Conservation (phyloP, 2,888 invertebrate species). For the Pammene fasciana region DNA sequence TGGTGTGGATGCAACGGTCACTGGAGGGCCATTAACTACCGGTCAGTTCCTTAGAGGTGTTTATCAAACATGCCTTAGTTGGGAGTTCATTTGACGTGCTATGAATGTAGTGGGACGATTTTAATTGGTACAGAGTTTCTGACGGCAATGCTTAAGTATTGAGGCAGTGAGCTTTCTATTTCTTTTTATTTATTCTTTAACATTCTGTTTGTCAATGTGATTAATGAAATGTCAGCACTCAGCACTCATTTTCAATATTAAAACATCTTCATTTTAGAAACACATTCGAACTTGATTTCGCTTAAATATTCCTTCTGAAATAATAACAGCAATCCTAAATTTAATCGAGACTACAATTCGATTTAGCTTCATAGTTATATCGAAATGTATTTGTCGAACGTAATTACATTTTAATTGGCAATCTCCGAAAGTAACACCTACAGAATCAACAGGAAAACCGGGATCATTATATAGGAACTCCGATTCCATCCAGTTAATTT, state of each 20-base stretch:
- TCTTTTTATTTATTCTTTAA: not conserved
- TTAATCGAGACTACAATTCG: conserved; percentile 11
- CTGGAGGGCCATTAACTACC: conserved; percentile 75
- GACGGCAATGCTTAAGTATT: conserved; percentile 12
- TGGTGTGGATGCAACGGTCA: not conserved
- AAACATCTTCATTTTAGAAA: not conserved
- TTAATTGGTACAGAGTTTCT: conserved; percentile 33
- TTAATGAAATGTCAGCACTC: not conserved
- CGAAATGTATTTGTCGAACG: not conserved
- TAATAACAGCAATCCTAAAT: conserved; percentile 8
- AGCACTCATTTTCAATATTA: not conserved
- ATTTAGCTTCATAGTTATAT: conserved; percentile 15
- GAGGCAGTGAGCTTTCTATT: not conserved
- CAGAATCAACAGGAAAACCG: conserved; percentile 31
- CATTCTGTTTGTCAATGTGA: too few species aligned
- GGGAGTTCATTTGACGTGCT: conserved; percentile 48
- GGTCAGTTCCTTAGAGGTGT: conserved; percentile 81
- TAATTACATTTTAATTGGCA: conserved; percentile 33
- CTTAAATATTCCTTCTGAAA: conserved; percentile 2
- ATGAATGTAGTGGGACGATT: conserved; percentile 44
- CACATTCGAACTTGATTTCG: not conserved
- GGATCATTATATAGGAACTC: conserved; percentile 32
- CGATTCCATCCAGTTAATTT: conserved; percentile 37
- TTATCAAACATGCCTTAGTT: conserved; percentile 73
- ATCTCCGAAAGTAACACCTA: conserved; percentile 32